Percentiles rank a stretch among this genome's conserved stretches.
These are phyloP conservation scores for Notodromas monacha DNA, from an alignment of 2,888 invertebrate species.

Conservation along the genomic window DNA sequence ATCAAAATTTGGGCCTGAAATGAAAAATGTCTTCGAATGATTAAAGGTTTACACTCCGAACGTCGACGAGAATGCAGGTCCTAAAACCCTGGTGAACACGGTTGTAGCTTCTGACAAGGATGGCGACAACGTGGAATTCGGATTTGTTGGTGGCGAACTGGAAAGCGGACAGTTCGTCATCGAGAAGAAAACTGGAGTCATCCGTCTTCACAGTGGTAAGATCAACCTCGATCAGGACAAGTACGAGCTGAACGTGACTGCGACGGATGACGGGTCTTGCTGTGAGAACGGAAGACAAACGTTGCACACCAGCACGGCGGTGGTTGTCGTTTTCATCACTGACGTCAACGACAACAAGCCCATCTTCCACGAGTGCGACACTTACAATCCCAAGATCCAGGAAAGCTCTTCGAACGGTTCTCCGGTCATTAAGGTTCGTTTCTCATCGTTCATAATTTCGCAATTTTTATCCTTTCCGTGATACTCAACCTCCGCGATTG, in stretches of 20 bases:
- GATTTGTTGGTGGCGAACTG: slow-evolving; percentile 50
- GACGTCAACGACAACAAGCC: slow-evolving; percentile 93
- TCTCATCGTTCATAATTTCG: too few species aligned
- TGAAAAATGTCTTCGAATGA: too few species aligned
- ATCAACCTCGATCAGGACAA: slow-evolving; percentile 55
- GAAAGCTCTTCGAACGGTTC: slow-evolving; percentile 78
- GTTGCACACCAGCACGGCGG: slow-evolving; percentile 69
- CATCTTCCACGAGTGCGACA: slow-evolving; percentile 66
- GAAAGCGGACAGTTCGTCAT: slow-evolving; percentile 65
- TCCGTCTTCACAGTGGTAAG: slow-evolving; percentile 50
- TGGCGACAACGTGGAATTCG: slow-evolving; percentile 75
- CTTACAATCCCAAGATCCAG: slow-evolving; percentile 70
- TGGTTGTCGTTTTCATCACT: slow-evolving; percentile 79
- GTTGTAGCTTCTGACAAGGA: slow-evolving; percentile 90
- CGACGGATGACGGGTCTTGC: slow-evolving; percentile 86
- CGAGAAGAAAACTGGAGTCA: slow-evolving; percentile 76
- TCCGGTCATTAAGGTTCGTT: slow-evolving; percentile 47
- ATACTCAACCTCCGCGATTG: too few species aligned
- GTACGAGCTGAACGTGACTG: slow-evolving; percentile 82
- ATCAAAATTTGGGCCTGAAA: too few species aligned
- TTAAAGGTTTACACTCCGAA: slow-evolving; percentile 84
- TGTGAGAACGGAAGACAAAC: slow-evolving; percentile 59
- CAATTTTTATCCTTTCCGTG: too few species aligned
- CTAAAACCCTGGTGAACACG: slow-evolving; percentile 74
- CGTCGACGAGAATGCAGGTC: slow-evolving; percentile 78